Evolutionary conservation across 2,113 vertebrate genomes (phyloP).

Genomic region (Caretta caretta): DNA sequence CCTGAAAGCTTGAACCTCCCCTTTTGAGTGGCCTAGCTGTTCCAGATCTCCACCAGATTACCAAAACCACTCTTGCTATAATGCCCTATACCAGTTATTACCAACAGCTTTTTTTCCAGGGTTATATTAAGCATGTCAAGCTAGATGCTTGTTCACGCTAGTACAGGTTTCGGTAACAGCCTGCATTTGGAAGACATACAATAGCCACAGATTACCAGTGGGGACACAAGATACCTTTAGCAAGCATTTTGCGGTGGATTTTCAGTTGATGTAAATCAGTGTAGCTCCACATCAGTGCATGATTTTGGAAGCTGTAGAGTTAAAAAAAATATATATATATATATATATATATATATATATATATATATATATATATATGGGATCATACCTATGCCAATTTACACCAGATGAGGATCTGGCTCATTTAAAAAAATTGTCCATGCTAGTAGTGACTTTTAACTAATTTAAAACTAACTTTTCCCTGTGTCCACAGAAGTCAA

Average conservation of each 20-base stretch:
- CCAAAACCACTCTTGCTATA: not conserved
- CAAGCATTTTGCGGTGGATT: not conserved
- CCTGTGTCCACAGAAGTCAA: not conserved
- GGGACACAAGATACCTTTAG: not conserved
- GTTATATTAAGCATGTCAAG: not conserved
- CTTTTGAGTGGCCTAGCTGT: not conserved
- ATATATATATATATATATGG: not conserved
- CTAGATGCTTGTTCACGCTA: not conserved
- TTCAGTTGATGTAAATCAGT: not conserved
- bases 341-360: too few relatives aligned
- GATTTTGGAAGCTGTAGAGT: not conserved
- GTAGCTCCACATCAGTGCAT: not conserved
- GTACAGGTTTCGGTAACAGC: not conserved
- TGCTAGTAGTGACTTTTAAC: not conserved
- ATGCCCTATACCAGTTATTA: not conserved
- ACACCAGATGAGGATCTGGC: not conserved
- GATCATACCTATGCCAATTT: not conserved
- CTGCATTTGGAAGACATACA: not conserved
- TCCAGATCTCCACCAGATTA: not conserved
- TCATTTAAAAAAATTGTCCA: not conserved
- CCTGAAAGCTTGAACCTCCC: not conserved
- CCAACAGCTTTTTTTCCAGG: not conserved
- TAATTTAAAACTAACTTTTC: not conserved
- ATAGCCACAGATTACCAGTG: not conserved
- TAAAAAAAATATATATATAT: not conserved